phyloP scores from a whole-genome alignment of 2,797 vertebrate genomes.

The Phyllotis vaccarum region DNA sequence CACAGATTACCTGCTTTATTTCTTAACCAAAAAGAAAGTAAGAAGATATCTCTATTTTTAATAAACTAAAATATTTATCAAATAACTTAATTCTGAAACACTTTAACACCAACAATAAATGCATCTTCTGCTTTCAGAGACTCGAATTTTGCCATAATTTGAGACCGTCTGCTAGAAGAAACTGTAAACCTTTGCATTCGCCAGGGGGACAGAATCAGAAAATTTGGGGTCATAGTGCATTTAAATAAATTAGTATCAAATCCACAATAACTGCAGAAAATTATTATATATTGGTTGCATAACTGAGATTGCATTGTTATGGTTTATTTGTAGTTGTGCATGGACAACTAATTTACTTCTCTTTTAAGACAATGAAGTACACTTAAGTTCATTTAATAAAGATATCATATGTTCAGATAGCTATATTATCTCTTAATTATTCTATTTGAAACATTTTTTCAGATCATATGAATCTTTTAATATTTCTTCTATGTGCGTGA shows the following conservation, averaged over 20 bases:
- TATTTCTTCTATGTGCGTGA: neutral
- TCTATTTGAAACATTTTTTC: slow-evolving; percentile 10
- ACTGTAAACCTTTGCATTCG: neutral
- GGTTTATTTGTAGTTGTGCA: neutral
- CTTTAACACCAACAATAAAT: neutral
- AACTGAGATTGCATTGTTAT: neutral
- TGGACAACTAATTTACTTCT: neutral
- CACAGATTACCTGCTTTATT: neutral
- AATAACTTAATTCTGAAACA: neutral
- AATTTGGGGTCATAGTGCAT: neutral
- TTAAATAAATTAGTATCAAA: neutral
- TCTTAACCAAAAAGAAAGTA: neutral
- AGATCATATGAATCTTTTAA: neutral
- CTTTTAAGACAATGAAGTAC: slow-evolving; percentile 11
- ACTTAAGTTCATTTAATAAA: slow-evolving; percentile 26
- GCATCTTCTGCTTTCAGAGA: neutral
- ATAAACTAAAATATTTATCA: neutral
- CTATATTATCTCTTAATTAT: neutral
- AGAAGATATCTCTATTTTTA: neutral
- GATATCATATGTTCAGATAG: neutral
- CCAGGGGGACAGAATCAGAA: neutral
- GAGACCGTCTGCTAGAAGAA: neutral
- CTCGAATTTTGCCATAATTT: neutral
- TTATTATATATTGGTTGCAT: neutral
- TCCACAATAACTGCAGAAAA: slow-evolving; percentile 20